phyloP scores from a whole-genome alignment of 2,113 vertebrate genomes.

The Catharus minimus region DNA sequence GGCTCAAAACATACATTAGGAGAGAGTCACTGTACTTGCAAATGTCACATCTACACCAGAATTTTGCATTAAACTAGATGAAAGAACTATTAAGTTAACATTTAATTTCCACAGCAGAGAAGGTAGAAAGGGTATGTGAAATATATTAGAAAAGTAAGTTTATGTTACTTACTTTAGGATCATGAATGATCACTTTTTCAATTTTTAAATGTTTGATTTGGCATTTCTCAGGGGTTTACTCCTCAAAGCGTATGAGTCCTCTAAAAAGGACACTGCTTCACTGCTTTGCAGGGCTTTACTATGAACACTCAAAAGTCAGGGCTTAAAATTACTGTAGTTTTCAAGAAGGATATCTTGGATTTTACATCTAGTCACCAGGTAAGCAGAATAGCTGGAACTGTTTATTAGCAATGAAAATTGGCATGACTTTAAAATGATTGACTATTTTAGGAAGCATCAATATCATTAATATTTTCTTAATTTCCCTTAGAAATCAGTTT shows the following conservation, averaged over 20 bases:
- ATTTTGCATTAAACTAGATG: conserved; percentile 78
- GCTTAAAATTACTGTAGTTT: background rate
- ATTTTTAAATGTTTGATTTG: background rate
- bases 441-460: background rate
- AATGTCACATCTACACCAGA: conserved; percentile 75
- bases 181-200: background rate
- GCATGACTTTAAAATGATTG: background rate
- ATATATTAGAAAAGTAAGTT: background rate
- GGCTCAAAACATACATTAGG: conserved; percentile 63
- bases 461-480: background rate
- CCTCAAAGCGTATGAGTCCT: background rate
- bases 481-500: background rate
- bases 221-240: background rate
- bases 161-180: background rate
- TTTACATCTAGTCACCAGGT: background rate
- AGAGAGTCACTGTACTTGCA: conserved; percentile 64
- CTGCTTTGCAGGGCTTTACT: background rate
- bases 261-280: background rate
- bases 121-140: conserved; percentile 67
- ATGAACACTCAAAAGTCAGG: background rate
- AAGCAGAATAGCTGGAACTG: background rate
- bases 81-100: conserved; percentile 75
- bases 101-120: conserved; percentile 67
- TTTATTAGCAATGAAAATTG: background rate
- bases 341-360: background rate